These are phyloP conservation scores for Anticlea derivata DNA, from an alignment of 2,888 invertebrate species.

Conservation along the genomic window DNA sequence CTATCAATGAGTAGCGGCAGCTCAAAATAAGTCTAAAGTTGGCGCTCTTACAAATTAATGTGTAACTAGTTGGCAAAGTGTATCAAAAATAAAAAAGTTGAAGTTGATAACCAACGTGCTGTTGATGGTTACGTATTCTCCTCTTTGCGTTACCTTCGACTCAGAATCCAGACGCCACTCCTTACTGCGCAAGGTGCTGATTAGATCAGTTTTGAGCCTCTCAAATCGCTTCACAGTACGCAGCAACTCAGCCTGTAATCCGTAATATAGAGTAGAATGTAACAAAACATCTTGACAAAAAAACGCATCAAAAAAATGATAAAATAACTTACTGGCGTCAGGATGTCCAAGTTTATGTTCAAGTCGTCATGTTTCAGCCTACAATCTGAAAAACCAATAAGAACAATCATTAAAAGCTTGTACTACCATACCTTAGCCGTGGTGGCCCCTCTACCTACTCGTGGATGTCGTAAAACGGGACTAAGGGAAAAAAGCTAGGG, in stretches of 20 bases:
- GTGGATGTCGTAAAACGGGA: too few species aligned
- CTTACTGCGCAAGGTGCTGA: slow-evolving; percentile 76
- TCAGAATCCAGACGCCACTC: slow-evolving; percentile 81
- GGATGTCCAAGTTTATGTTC: slow-evolving; percentile 77
- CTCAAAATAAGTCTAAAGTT: background rate
- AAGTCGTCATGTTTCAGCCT: slow-evolving; percentile 79
- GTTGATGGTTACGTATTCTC: too few species aligned
- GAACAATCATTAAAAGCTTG: background rate
- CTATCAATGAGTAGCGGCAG: too few species aligned
- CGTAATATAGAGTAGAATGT: background rate
- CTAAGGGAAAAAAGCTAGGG: too few species aligned
- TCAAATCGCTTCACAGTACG: slow-evolving; percentile 79
- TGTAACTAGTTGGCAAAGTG: too few species aligned
- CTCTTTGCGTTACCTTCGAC: slow-evolving; percentile 81
- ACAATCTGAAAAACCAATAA: slow-evolving; percentile 66
- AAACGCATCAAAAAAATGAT: background rate
- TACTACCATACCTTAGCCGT: too few species aligned
- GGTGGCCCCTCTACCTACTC: too few species aligned
- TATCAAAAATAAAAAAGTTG: too few species aligned
- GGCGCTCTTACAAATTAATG: background rate
- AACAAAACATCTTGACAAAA: background rate
- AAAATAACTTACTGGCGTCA: slow-evolving; percentile 66
- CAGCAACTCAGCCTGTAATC: slow-evolving; percentile 67
- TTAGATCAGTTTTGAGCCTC: slow-evolving; percentile 75
- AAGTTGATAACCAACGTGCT: too few species aligned